Evolutionary conservation across 2,888 invertebrate genomes (phyloP), one percentile per base, ranked within the genome.

Genomic region (Polymixis flavicincta): DNA sequence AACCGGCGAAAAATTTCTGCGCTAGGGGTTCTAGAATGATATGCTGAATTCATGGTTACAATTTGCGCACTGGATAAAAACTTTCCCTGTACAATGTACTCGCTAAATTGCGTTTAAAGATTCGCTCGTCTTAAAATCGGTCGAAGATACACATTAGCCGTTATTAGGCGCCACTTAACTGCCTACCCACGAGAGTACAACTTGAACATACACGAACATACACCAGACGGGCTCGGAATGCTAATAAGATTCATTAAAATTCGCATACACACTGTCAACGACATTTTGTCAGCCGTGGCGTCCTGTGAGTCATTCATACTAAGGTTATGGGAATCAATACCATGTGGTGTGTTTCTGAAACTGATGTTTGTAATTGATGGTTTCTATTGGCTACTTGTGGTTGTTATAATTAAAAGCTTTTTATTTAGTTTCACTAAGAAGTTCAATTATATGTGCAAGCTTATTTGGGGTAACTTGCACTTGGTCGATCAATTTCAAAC

Each of bases 221-320:
- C 70, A 48, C 32, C 48, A 80, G 75, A 80, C 80, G 70, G n/a
- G 54, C 22, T 48, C 32, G 80, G 80, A 80, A 80, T 80, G 75
- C 69, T 80, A 81, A 82, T 81, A 55, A 55, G 69, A 72, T 70
- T 82, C 65, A 81, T 82, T 81, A 70, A 72, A 82, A 77, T 81
- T 81, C 68, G 80, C 82, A 76, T 82, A 42, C 69, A 69, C 63
- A 7, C 55, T 52, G 76, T 45, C 77, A 66, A 66, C 77, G 82
- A 72, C 80, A 80, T 80, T 80, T 80, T 54, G 75, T 75, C 8
- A 60, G 61, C 25, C 32, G 45, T 45, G 11, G 59, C 76, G 81
- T 80, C 81, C 80, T 65, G 80, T 80, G 81, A 81, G 14, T 76
- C 71, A 81, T 8, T 57, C 17, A 4, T 60, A 37, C 55, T 50